Evolutionary conservation across 2,797 vertebrate species (phyloP).

Genomic region (Gymnoscopelus braueri): DNA sequence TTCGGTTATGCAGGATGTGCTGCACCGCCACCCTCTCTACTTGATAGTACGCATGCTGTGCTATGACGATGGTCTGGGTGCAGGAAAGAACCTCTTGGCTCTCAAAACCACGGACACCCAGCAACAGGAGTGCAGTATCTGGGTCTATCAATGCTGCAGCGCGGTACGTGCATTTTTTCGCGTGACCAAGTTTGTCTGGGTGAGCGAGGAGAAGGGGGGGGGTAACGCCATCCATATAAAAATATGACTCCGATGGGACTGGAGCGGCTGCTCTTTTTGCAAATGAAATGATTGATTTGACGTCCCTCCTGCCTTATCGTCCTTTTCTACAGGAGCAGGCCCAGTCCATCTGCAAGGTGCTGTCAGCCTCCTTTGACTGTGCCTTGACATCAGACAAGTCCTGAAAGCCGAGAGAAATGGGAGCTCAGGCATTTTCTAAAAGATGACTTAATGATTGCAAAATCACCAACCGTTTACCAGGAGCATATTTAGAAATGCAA

Average conservation of each 20-base stretch:
- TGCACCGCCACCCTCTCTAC: conserved; percentile 94
- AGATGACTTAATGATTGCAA: conserved; percentile 19
- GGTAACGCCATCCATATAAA: not conserved
- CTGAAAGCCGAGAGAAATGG: conserved; percentile 66
- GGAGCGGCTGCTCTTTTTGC: not conserved
- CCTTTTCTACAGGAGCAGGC: conserved; percentile 88
- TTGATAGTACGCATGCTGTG: conserved; percentile 95
- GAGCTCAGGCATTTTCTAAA: not conserved
- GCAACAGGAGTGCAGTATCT: conserved; percentile 91
- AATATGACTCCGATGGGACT: not conserved
- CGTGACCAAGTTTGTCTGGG: not conserved
- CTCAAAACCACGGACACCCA: conserved; percentile 91
- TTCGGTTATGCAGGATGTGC: conserved; percentile 83
- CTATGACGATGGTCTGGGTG: conserved; percentile 94
- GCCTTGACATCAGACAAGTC: conserved; percentile 89
- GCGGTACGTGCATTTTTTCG: conserved; percentile 81
- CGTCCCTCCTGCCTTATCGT: not conserved
- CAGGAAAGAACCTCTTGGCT: conserved; percentile 93
- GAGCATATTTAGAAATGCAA: conserved; percentile 17
- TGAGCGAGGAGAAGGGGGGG: not conserved
- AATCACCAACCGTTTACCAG: conserved; percentile 11
- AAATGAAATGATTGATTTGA: not conserved
- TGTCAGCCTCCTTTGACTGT: conserved; percentile 93
- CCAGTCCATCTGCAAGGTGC: conserved; percentile 95
- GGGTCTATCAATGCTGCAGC: conserved; percentile 96